Conservation (phyloP, 2,888 invertebrate species). For the Ceratothoa steindachneri region DNA sequence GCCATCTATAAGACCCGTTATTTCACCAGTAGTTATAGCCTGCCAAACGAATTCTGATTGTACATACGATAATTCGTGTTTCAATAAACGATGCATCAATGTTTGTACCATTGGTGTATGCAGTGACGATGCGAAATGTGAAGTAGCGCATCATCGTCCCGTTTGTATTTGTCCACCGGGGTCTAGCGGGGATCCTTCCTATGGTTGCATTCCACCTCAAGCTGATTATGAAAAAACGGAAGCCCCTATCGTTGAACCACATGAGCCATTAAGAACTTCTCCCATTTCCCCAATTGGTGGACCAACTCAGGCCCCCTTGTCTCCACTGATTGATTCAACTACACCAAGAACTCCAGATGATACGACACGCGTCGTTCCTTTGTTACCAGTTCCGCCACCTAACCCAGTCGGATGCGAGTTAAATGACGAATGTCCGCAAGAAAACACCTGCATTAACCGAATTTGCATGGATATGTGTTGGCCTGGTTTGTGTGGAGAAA, state of each 20-base stretch:
- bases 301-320: constrained; percentile 4
- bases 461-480: constrained; percentile 61
- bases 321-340: constrained; percentile 4
- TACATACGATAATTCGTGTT: constrained; percentile 55
- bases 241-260: neutral
- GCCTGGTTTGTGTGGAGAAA: constrained; percentile 57
- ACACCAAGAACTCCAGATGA: neutral
- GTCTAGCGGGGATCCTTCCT: constrained; percentile 68
- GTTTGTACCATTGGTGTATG: constrained; percentile 66
- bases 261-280: neutral
- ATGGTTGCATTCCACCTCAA: constrained; percentile 60
- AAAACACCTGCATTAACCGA: constrained; percentile 25
- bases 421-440: constrained; percentile 26
- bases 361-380: neutral
- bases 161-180: constrained; percentile 49
- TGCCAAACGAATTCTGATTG: constrained; percentile 52
- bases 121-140: constrained; percentile 51
- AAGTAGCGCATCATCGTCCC: constrained; percentile 50
- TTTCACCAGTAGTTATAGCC: constrained; percentile 20
- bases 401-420: constrained; percentile 23
- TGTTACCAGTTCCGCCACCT: constrained; percentile 19
- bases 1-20: constrained; percentile 26
- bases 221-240: neutral
- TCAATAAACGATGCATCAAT: constrained; percentile 67
- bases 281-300: neutral